Base-by-base conservation (phyloP, 2,888 invertebrate species). In the Orthosia gothica region DNA sequence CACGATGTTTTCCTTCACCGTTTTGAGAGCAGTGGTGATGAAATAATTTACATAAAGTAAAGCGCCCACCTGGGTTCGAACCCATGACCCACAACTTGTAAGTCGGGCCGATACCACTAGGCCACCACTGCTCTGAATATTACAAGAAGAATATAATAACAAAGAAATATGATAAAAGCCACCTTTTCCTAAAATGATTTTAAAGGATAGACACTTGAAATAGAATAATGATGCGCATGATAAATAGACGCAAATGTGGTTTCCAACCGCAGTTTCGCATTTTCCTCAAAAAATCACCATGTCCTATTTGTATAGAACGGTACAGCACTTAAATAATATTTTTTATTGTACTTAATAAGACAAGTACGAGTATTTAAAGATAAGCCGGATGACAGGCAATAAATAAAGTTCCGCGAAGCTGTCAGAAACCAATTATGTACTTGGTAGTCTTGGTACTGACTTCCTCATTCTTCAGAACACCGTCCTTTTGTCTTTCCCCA, bases 401-500 rank as follows among this genome's bases (percentile, higher is more conserved):
- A 62, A 71, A 70, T 70, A 62, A 74, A 80, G 74, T 74, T 78
- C 72, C 70, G 52, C 50, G 72, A 77, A 74, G 68, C 65, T 77
- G 75, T 79, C 72, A 75, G 68, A 73, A 77, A 71, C 69, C 68
- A 81, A 77, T 87, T 74, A n/a, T n/a, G n/a, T n/a, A 82, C 32
- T 45, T 40, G 16, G 45, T 26, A 23, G 26, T 40, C 40, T 40
- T 40, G 7, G 40, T 40, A 40, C 40, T 40, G 18, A 54, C 74
- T 86, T 86, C 86, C 86, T 84, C 86, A 76, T 86, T 76, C 73
- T 32, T 54, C 0, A 40, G 7, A n/a, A 59, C 20, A 54, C 40
- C 66, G 70, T 63, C 32, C 18, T 65, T 82, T 76, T 83, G 63
- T 81, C 23, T 70, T 71, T 58, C 50, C 16, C 47, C 69, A 64